These are phyloP conservation scores for Cordilura impudica DNA, from an alignment of 2,888 invertebrate species.

Conservation along the genomic window DNA sequence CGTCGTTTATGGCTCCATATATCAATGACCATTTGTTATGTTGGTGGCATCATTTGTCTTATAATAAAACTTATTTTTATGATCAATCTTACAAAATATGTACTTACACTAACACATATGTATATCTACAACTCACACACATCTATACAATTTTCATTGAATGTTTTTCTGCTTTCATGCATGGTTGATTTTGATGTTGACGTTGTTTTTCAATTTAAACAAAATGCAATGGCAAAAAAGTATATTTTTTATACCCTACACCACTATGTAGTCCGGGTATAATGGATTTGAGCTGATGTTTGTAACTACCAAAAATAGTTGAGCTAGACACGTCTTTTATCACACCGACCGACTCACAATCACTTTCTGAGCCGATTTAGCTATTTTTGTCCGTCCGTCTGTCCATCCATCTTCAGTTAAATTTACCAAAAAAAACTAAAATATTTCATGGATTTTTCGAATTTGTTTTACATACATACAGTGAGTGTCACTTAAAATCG, in stretches of 20 bases:
- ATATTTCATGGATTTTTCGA: no score
- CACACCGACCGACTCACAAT: no score
- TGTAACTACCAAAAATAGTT: no score
- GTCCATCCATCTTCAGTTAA: no score
- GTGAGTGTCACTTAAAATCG: no score
- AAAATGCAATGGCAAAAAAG: background rate
- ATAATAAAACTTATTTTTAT: slow-evolving; percentile 62
- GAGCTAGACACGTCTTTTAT: no score
- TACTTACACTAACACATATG: background rate
- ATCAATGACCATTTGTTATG: slow-evolving; percentile 57
- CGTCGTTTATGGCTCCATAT: slow-evolving; percentile 52
- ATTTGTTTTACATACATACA: no score
- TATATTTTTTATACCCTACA: background rate
- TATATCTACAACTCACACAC: background rate
- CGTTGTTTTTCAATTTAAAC: background rate
- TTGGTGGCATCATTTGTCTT: slow-evolving; percentile 60
- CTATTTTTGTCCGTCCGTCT: no score
- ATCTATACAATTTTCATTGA: background rate
- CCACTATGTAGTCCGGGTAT: no score
- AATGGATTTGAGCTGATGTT: no score
- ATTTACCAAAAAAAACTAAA: no score
- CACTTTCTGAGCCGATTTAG: no score
- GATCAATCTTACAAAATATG: slow-evolving; percentile 47
- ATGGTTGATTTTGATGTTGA: background rate
- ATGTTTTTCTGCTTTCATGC: background rate